Evolutionary conservation across 2,888 invertebrate genomes (phyloP), one percentile per base, ranked within the genome.

Genomic region (Conops quadrifasciatus): DNA sequence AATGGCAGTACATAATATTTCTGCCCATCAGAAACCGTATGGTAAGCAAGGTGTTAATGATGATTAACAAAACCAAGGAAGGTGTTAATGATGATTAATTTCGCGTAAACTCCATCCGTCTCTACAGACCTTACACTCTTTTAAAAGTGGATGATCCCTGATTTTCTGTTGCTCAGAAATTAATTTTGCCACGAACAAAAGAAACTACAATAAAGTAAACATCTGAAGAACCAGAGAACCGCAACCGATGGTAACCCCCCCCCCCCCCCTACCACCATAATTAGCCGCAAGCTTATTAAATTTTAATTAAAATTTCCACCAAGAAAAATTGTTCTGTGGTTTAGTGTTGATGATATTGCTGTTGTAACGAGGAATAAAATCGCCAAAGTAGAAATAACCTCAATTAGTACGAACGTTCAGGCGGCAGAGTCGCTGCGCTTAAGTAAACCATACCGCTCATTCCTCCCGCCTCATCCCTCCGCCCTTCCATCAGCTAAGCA

Each of bases 211-310:
- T 19, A 21, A 11, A 58, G 13, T 47, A 28, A 51, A 63, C 45
- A 13, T 47, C 63, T 1, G 11, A 58, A 15, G 24, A 60, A 30
- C 53, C 53, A 21, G 21, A 24, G 53, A 15, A 21, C 21, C 28
- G 19, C 30, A 21, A 49, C 59, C 30, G 69, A 16, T 15, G 53
- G 26, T 7, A 15, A 28, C 21, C n/a, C n/a, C n/a, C n/a, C n/a
- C n/a, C n/a, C n/a, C 36, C 11, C 49, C 24, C 43, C 60, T 28
- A 67, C 68, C 72, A 72, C 70, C 73, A 74, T 73, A 73, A 73
- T 72, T 74, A 73, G 71, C 75, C 76, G 70, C 75, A 75, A 74
- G 72, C 74, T 75, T 71, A 76, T 76, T 74, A 74, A 74, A 73
- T 74, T 76, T 77, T 74, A 76, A 76, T 76, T 77, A 76, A 75